phyloP scores from a whole-genome alignment of 2,113 vertebrate species.

The Nematolebias whitei region DNA sequence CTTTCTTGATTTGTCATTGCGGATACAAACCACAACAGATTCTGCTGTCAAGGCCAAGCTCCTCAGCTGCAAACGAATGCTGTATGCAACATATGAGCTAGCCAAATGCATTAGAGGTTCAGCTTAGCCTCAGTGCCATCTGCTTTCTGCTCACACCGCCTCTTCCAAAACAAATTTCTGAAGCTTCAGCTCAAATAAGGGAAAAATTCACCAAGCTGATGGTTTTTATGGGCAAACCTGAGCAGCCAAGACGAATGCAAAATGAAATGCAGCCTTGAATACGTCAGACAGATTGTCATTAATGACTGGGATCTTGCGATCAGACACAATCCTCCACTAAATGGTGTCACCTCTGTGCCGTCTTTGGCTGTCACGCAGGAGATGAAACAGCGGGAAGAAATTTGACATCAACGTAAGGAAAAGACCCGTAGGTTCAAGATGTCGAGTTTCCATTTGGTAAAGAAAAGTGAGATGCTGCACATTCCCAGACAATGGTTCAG shows the following conservation, averaged over 20 bases:
- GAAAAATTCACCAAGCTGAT: conserved; percentile 40
- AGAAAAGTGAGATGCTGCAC: conserved; percentile 72
- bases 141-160: conserved; percentile 65
- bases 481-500: conserved; percentile 83
- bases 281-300: conserved; percentile 26
- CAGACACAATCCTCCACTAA: conserved; percentile 22
- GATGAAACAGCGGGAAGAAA: conserved; percentile 26
- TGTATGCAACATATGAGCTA: conserved; percentile 38
- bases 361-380: conserved; percentile 38
- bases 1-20: conserved; percentile 34
- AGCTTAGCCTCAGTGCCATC: conserved; percentile 70
- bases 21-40: conserved; percentile 48
- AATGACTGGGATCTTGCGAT: conserved; percentile 35
- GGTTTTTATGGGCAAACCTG: conserved; percentile 32
- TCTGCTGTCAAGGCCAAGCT: conserved; percentile 45
- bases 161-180: conserved; percentile 50
- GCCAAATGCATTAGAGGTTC: conserved; percentile 60
- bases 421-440: conserved; percentile 58
- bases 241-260: conserved; percentile 28
- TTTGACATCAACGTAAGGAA: conserved; percentile 36
- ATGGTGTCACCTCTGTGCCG: conserved; percentile 33
- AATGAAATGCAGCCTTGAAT: conserved; percentile 30
- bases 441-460: conserved; percentile 71
- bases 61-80: conserved; percentile 44
- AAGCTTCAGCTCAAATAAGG: conserved; percentile 43